Conservation (phyloP, 2,888 invertebrate species). For the Amphipoea lucens region DNA sequence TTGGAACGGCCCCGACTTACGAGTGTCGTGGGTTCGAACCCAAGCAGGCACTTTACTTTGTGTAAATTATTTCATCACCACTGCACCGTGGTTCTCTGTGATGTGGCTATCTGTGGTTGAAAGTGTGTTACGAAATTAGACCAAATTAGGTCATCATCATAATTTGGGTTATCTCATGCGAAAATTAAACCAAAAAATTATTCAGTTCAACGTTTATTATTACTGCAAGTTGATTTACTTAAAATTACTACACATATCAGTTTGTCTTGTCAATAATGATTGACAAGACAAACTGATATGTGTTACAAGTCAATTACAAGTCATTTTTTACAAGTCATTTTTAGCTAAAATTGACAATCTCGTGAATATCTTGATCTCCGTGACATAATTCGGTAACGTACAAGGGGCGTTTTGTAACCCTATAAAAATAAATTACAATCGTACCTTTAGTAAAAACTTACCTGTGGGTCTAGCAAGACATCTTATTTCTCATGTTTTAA, state of each 20-base stretch:
- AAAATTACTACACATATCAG: constrained; percentile 44
- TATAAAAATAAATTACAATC: constrained; percentile 62
- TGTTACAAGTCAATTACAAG: too few relatives aligned
- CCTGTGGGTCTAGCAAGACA: not conserved
- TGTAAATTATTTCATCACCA: not conserved
- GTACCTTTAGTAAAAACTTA: constrained; percentile 20
- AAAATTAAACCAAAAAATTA: constrained; percentile 23
- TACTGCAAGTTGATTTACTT: constrained; percentile 45
- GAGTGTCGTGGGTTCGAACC: not conserved
- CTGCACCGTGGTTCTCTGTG: not conserved
- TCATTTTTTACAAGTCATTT: constrained; percentile 5
- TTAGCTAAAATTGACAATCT: constrained; percentile 29
- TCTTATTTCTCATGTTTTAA: not conserved
- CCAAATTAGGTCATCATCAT: not conserved
- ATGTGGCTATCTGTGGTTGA: not conserved
- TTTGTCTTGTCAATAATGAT: not conserved
- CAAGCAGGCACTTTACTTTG: not conserved
- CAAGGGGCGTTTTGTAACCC: constrained; percentile 37
- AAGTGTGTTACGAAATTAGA: not conserved
- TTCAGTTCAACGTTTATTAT: constrained; percentile 56
- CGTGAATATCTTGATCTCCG: constrained; percentile 25
- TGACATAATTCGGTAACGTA: constrained; percentile 54
- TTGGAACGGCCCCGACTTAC: not conserved
- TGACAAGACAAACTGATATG: too few relatives aligned
- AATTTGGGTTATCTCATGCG: not conserved